Evolutionary conservation across 2,113 vertebrate genomes (phyloP).

Genomic region (Puntigrus tetrazona): DNA sequence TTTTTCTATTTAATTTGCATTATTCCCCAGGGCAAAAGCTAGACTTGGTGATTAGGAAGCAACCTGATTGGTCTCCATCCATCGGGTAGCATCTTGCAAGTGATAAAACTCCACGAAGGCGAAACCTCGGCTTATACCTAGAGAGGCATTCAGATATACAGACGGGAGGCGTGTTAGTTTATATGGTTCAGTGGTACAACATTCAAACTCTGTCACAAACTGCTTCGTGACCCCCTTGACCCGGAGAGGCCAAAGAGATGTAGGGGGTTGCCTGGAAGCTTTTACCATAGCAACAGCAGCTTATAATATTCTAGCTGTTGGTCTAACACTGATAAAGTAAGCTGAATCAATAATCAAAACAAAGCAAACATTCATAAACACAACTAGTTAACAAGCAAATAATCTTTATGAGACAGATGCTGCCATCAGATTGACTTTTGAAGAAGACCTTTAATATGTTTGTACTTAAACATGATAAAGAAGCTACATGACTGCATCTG

Average conservation of each 20-base stretch:
- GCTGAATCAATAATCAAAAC: slow-evolving; percentile 48
- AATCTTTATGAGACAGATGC: slow-evolving; percentile 8
- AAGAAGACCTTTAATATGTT: neutral
- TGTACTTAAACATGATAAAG: neutral
- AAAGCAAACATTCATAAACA: slow-evolving; percentile 42
- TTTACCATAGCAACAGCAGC: slow-evolving; percentile 96
- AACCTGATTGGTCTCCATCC: slow-evolving; percentile 99
- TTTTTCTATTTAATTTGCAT: slow-evolving; percentile 72
- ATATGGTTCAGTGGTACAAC: slow-evolving; percentile 95
- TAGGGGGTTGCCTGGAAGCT: slow-evolving; percentile 82
- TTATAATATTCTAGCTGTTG: slow-evolving; percentile 68
- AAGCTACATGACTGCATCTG: slow-evolving; percentile 8
- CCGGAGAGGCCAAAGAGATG: slow-evolving; percentile 79
- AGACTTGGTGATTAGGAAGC: slow-evolving; percentile 99
- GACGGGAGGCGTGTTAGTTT: slow-evolving; percentile 99
- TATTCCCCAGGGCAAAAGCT: slow-evolving; percentile 81
- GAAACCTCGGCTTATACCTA: slow-evolving; percentile 99
- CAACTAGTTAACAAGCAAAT: neutral
- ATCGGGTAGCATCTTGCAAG: slow-evolving; percentile 99
- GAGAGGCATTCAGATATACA: slow-evolving; percentile 99
- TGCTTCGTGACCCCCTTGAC: slow-evolving; percentile 92
- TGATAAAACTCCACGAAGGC: slow-evolving; percentile 99
- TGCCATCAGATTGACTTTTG: neutral
- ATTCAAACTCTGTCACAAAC: slow-evolving; percentile 97
- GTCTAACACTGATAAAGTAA: slow-evolving; percentile 46